A percentile compares a stretch with the other conserved stretches of the same genome.
phyloP scores from a whole-genome alignment of 2,113 vertebrate genomes.

The Donacobius atricapilla region DNA sequence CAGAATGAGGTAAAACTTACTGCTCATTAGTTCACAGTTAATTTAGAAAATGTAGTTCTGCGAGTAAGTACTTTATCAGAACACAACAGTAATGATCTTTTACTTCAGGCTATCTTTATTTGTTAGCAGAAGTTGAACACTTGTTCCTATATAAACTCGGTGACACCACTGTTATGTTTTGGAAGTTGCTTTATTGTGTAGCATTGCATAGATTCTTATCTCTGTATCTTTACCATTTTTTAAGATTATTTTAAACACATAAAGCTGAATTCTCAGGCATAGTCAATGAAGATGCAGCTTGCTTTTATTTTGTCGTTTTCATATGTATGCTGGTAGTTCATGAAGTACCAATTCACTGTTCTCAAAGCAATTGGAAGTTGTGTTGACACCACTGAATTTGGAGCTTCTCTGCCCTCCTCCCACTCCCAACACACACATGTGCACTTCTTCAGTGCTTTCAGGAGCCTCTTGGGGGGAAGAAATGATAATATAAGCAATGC shows the following conservation, averaged over 20 bases:
- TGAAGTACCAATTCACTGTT: not conserved
- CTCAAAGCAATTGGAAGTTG: not conserved
- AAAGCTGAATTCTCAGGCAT: not conserved
- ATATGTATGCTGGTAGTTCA: not conserved
- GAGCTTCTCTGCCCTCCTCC: not conserved
- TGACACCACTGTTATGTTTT: not conserved
- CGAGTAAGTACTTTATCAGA: not conserved
- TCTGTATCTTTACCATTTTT: not conserved
- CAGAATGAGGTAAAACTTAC: conserved; percentile 81
- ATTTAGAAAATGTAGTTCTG: not conserved
- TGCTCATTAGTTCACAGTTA: not conserved
- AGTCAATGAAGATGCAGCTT: not conserved
- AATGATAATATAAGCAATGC: not conserved
- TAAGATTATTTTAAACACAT: not conserved
- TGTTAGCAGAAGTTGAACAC: not conserved
- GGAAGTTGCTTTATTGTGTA: not conserved
- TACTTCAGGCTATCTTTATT: not conserved
- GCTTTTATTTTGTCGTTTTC: not conserved
- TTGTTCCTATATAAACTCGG: not conserved
- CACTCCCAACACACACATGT: rapidly evolving
- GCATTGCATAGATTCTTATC: not conserved
- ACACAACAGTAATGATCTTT: not conserved
- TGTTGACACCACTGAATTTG: not conserved
- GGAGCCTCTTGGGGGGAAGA: not conserved
- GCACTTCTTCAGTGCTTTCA: not conserved